Base-by-base conservation (phyloP, 2,113 vertebrate genomes). In the Marmota flaviventris region DNA sequence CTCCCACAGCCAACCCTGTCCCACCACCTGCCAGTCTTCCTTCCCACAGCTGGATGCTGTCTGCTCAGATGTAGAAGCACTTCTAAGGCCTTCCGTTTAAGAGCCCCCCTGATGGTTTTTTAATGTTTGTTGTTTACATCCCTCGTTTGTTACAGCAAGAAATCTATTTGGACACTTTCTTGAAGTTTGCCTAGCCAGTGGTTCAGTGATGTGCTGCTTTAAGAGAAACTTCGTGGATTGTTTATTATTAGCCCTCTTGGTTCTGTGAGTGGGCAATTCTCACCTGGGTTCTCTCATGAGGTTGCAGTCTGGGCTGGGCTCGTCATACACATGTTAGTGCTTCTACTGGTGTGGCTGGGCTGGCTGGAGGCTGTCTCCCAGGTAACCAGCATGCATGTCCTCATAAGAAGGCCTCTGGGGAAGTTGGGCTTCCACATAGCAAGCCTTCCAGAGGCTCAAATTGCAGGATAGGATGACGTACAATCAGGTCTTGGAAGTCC, bases 261-360 rank as follows among this genome's bases (percentile, higher is more conserved):
- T 51, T 56, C 70, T 53, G 12, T 25, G 85, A 58, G 22, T 24
- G 42, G 53, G 37, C 3, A 10, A 18, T 39, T 93, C 86, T 67
- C 51, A 5, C 56, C 34, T 12, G 14, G 11, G 34, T 13, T 48
- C 11, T 92, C 29, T 67, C 73, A 1, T 4, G 25, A 53, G 22
- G 14, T 48, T 73, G n/a, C 1, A 4, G 48, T 27, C 5, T 1
- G 81, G 51, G 16, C 24, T 56, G 56, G 29, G 22, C 13, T 61
- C 2, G 9, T 63, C 16, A 7, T 2, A 51, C 0, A 4, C 1
- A 7, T 48, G 45, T 3, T 39, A 37, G 53, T 14, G 17, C 67
- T 27, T 85, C 32, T 0, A 3, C 6, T 10, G 10, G 10, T 48
- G 20, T 34, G 18, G 18, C 56, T 1, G 22, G 84, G 29, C 69